Conservation (phyloP, 2,888 invertebrate species). For the Phyllotreta cruciferae region DNA sequence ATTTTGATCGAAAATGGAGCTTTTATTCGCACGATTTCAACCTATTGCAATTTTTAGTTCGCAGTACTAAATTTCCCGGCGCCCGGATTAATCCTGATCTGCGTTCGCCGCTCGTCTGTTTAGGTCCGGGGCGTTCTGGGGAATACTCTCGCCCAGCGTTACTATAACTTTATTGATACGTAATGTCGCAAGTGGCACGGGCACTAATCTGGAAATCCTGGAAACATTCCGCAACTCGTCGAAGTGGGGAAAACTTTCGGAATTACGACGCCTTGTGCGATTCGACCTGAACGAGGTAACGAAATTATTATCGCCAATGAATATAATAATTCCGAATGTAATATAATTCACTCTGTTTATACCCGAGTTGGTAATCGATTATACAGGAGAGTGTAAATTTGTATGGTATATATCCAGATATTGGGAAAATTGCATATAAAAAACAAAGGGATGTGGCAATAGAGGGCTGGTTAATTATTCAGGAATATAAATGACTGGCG, state of each 20-base stretch:
- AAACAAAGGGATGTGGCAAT: no score
- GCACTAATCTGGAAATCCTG: constrained; percentile 18
- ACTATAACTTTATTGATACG: constrained; percentile 22
- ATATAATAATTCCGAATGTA: background rate
- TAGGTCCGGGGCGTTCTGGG: background rate
- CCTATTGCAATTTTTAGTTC: background rate
- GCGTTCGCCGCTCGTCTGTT: background rate
- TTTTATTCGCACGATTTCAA: no score
- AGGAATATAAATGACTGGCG: no score
- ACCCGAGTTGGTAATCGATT: no score
- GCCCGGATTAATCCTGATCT: background rate
- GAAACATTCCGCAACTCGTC: constrained; percentile 15
- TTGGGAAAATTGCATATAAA: no score
- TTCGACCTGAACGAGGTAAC: constrained; percentile 1
- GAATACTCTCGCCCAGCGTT: constrained; percentile 12
- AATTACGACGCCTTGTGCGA: constrained; percentile 10
- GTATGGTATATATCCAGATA: background rate
- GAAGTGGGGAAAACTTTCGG: constrained; percentile 11
- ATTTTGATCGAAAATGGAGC: no score
- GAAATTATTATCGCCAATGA: constrained; percentile 11
- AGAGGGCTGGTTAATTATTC: no score
- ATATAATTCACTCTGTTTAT: background rate
- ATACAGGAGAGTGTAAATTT: no score
- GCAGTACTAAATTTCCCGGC: background rate
- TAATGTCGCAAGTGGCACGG: constrained; percentile 16